Evolutionary conservation across 1,140 invertebrate genomes (phyloP).

Genomic region (Drosophila pseudoobscura): DNA sequence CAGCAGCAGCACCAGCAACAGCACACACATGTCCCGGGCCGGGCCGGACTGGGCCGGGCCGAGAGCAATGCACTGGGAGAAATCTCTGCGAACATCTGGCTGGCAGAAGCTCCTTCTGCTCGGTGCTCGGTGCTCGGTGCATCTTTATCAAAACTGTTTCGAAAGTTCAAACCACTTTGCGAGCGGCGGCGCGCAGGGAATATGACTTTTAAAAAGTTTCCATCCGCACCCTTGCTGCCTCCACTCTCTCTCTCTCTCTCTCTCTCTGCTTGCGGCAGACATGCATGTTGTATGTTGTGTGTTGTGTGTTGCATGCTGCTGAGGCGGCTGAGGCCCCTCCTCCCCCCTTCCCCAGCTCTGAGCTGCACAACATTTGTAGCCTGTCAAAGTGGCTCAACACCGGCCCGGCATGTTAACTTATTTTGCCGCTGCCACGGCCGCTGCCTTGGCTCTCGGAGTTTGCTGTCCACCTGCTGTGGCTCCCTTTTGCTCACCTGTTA

Average conservation of each 20-base stretch:
- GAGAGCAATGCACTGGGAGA: conserved; percentile 41
- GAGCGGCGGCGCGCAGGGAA: conserved; percentile 53
- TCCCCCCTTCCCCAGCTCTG: conserved; percentile 12
- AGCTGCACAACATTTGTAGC: conserved; percentile 69
- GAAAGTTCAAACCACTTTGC: conserved; percentile 75
- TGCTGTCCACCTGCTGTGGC: conserved; percentile 3
- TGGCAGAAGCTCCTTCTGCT: conserved; percentile 23
- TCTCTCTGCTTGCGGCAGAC: conserved; percentile 25
- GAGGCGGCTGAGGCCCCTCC: conserved; percentile 10
- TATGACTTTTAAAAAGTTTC: conserved; percentile 77
- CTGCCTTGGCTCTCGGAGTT: background rate
- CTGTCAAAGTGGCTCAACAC: conserved; percentile 76
- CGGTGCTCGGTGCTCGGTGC: conserved; percentile 36
- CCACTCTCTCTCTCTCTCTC: background rate
- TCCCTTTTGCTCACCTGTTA: background rate
- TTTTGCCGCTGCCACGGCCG: conserved; percentile 24
- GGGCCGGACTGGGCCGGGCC: background rate
- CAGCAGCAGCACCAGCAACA: conserved; percentile 1
- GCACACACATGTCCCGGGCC: conserved; percentile 4
- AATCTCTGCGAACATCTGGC: conserved; percentile 28
- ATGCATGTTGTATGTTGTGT: conserved; percentile 19
- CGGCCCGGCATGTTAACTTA: conserved; percentile 65
- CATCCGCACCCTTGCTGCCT: conserved; percentile 13
- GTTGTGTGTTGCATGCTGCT: conserved; percentile 42
- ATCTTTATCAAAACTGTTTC: conserved; percentile 79